Conservation (phyloP, 2,797 vertebrate species). For the Halcyon badia region DNA sequence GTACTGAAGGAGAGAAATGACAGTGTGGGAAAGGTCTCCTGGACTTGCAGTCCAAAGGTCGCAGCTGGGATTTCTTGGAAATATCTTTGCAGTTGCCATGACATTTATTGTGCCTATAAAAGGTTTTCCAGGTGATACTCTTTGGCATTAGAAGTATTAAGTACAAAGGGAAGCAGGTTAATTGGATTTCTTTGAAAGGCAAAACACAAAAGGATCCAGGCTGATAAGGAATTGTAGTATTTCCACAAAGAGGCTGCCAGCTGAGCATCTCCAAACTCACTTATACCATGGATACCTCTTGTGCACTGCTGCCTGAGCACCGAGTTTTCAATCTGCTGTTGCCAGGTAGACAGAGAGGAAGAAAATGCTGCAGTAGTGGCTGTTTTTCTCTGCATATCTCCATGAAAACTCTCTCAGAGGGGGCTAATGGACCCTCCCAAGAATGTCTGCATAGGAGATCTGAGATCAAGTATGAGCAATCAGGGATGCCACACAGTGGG, state of each 20-base stretch:
- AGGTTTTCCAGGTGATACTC: slow-evolving; percentile 36
- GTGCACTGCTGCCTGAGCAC: neutral
- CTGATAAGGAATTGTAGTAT: neutral
- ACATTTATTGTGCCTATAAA: slow-evolving; percentile 28
- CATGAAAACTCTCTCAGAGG: neutral
- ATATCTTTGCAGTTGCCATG: slow-evolving; percentile 41
- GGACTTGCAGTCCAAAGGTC: neutral
- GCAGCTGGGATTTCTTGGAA: slow-evolving; percentile 27
- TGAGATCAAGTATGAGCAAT: neutral
- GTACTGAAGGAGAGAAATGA: slow-evolving; percentile 21
- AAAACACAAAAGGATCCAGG: neutral
- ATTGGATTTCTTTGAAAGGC: slow-evolving; percentile 34
- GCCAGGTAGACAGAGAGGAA: neutral
- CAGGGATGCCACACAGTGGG: rapidly evolving
- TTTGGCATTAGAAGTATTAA: slow-evolving; percentile 20
- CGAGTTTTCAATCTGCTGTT: neutral
- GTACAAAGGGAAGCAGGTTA: slow-evolving; percentile 33
- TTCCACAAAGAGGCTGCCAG: neutral
- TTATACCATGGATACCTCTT: rapidly evolving
- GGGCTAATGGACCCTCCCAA: neutral
- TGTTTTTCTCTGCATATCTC: neutral
- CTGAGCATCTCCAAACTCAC: neutral
- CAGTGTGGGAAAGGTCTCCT: neutral
- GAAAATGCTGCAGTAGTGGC: neutral
- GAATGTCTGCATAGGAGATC: neutral